Percentiles rank a stretch among this genome's conserved stretches.
phyloP scores from a whole-genome alignment of 2,888 invertebrate genomes.

The Micoletzkya japonica region DNA sequence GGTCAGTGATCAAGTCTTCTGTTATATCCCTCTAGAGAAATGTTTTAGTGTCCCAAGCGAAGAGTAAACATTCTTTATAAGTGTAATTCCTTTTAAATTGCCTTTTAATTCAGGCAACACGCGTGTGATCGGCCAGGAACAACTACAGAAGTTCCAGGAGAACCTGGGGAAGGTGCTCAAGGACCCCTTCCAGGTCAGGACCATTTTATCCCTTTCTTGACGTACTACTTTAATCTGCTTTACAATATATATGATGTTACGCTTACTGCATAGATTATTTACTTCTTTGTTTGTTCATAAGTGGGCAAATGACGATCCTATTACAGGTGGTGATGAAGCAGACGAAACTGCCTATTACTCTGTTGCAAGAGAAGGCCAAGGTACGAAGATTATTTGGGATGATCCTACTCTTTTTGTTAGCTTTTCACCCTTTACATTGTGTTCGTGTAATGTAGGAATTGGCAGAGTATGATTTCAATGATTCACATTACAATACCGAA shows the following conservation, averaged over 20 bases:
- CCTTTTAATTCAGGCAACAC: conserved; percentile 84
- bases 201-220: no score
- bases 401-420: no score
- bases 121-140: conserved; percentile 85
- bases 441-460: no score
- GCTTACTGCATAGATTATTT: no score
- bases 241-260: no score
- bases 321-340: conserved; percentile 83
- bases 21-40: neutral
- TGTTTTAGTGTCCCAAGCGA: neutral
- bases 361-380: conserved; percentile 82
- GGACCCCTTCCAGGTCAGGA: conserved; percentile 85
- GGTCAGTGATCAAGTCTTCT: conserved; percentile 69
- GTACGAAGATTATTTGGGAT: no score
- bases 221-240: no score
- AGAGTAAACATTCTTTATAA: no score
- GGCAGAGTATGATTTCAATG: neutral
- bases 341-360: conserved; percentile 87
- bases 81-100: neutral
- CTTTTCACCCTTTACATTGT: no score
- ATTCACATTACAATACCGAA: no score
- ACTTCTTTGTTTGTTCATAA: no score
- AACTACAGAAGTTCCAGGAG: conserved; percentile 75
- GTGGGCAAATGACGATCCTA: no score
- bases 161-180: conserved; percentile 90